Evolutionary conservation across 2,888 invertebrate species (phyloP), one percentile per base, ranked within the genome.

Genomic region (Uloborus plumipes): DNA sequence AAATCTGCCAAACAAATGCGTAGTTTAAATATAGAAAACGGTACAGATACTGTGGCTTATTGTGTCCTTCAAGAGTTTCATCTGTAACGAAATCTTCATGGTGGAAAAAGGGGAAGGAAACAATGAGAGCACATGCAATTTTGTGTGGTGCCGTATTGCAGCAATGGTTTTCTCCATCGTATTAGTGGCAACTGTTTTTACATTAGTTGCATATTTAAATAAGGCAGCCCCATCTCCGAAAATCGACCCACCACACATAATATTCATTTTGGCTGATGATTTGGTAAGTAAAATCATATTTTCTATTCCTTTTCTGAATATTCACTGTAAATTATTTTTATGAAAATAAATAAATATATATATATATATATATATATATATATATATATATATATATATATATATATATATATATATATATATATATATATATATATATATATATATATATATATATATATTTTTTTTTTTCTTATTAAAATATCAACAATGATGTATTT

Each of bases 221-320:
- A 15, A 18, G 1, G 39, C 53, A 26, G 50, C 71, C 0, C 49
- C 50, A 2, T 20, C 50, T 22, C 64, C 70, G 4, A 62, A 69
- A 50, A 55, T 59, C 59, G 80, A 74, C n/a, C 22, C 86, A 73
- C 94, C 95, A 3, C 91, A 96, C 88, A 94, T 96, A 72, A 91
- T 96, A 84, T 92, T 95, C 86, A 94, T 96, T 86, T 88, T 96
- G 71, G 96, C 95, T 1, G 96, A 96, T 90, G 96, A 96, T 91
- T 91, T 96, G 92, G 96, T 96, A 90, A 93, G 92, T 88, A 69
- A 66, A 49, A 69, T 39, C 16, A 18, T 31, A 51, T 70, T 70
- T 51, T 18, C 20, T 14, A 39, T 51, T 39, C 9, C 7, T 9
- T 39, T 26, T 26, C 26, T 26, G 26, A 26, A 26, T 26, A 26